These are phyloP conservation scores for Meloidogyne floridensis DNA, from an alignment of 1,140 invertebrate species.

Conservation along the genomic window DNA sequence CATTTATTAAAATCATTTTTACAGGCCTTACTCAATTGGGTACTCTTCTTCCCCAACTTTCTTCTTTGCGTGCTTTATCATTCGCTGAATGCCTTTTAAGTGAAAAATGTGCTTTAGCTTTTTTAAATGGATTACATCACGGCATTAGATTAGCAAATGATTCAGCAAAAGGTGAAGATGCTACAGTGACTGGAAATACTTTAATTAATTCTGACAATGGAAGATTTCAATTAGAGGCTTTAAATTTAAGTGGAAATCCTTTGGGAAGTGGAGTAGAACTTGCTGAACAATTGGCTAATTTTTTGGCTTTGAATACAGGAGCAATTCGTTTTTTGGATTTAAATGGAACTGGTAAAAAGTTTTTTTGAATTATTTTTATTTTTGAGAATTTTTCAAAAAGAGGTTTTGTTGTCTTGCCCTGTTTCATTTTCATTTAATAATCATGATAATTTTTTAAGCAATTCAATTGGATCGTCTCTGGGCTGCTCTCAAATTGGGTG, in stretches of 20 bases:
- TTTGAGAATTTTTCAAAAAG: too few relatives aligned
- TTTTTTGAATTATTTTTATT: not conserved
- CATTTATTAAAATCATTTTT: not conserved
- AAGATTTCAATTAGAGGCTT: slow-evolving; percentile 44
- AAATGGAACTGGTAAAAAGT: slow-evolving; percentile 48
- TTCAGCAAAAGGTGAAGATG: slow-evolving; percentile 12
- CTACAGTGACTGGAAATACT: slow-evolving; percentile 15
- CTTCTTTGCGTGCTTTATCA: slow-evolving; percentile 43
- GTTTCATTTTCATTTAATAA: too few relatives aligned
- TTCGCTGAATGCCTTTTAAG: slow-evolving; percentile 56
- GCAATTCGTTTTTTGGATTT: slow-evolving; percentile 55
- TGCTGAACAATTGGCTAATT: slow-evolving; percentile 53
- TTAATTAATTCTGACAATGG: slow-evolving; percentile 26
- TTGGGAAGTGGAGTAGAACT: slow-evolving; percentile 49
- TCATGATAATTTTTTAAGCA: not conserved
- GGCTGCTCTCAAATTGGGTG: slow-evolving; percentile 60
- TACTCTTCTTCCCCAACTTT: slow-evolving; percentile 49
- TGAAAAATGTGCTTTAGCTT: slow-evolving; percentile 52
- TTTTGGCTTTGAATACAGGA: slow-evolving; percentile 56
- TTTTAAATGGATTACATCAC: slow-evolving; percentile 48
- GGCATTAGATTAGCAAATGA: slow-evolving; percentile 40
- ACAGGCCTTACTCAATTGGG: slow-evolving; percentile 51
- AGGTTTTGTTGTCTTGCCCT: too few relatives aligned
- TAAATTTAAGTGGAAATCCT: slow-evolving; percentile 47
- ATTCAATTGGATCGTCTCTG: slow-evolving; percentile 55